Evolutionary conservation across 2,113 vertebrate genomes (phyloP).

Genomic region (Cardinalis cardinalis): DNA sequence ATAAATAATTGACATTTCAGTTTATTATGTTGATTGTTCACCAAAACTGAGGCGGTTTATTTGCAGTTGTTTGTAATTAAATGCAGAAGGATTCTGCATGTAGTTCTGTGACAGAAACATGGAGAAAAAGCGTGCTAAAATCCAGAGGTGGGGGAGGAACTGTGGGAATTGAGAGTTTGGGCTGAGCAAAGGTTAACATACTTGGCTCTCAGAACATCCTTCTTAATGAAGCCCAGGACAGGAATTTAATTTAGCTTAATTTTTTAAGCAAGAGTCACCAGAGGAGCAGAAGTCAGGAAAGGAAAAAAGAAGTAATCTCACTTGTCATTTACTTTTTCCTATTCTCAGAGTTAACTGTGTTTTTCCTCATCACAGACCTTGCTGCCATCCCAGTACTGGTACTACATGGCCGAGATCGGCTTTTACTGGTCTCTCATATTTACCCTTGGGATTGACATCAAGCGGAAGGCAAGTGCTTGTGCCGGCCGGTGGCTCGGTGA

Average conservation of each 20-base stretch:
- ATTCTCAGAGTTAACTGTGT: not conserved
- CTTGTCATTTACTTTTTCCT: not conserved
- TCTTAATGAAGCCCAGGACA: constrained; percentile 44
- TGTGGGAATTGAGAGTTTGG: not conserved
- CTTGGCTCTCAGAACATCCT: constrained; percentile 31
- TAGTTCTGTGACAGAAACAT: not conserved
- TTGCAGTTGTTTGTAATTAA: constrained; percentile 43
- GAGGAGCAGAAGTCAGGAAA: not conserved
- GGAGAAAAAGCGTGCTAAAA: not conserved
- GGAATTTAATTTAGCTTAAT: constrained; percentile 12
- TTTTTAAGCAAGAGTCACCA: constrained; percentile 24
- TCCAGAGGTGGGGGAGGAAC: not conserved
- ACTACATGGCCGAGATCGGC: constrained; percentile 89
- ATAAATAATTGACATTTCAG: not conserved
- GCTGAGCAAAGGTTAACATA: constrained; percentile 49
- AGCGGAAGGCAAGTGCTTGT: constrained; percentile 82
- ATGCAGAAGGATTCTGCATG: not conserved
- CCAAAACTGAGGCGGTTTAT: not conserved
- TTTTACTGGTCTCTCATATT: constrained; percentile 92
- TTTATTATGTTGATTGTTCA: not conserved
- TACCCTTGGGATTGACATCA: constrained; percentile 87
- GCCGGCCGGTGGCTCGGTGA: not conserved
- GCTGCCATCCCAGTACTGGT: constrained; percentile 94
- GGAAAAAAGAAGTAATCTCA: not conserved
- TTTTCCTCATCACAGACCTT: constrained; percentile 73